Percentiles rank a stretch among this genome's conserved stretches.
Evolutionary conservation across 2,113 vertebrate genomes (phyloP).

Genomic region (Eidolon helvum): DNA sequence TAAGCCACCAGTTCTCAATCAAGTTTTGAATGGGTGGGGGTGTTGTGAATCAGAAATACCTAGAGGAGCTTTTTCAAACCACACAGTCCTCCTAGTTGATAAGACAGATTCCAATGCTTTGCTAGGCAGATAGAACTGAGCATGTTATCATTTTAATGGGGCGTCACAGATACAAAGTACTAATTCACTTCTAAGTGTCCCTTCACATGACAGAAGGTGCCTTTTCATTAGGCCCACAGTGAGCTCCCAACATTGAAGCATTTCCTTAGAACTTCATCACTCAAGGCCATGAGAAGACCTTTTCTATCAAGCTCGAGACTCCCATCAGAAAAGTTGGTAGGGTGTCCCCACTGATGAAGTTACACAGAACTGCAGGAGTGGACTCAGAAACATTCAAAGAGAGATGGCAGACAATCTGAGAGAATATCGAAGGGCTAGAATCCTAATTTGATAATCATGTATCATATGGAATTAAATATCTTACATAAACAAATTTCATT

Average conservation of each 20-base stretch:
- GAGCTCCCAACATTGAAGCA: not conserved
- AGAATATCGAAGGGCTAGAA: not conserved
- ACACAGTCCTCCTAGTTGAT: not conserved
- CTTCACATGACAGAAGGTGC: not conserved
- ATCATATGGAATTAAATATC: not conserved
- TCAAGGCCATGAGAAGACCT: not conserved
- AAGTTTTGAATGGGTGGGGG: fast-evolving
- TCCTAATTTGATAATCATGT: not conserved
- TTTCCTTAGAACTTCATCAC: not conserved
- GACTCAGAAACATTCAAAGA: not conserved
- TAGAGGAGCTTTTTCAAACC: not conserved
- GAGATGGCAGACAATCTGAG: not conserved
- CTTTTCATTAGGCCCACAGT: not conserved
- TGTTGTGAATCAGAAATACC: not conserved
- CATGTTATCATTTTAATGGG: not conserved
- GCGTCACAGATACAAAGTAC: not conserved
- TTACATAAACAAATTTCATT: not conserved
- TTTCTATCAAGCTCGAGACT: not conserved
- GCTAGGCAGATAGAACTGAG: not conserved
- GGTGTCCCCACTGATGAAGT: not conserved
- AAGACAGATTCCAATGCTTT: not conserved
- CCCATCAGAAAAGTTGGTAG: not conserved
- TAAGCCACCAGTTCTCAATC: not conserved
- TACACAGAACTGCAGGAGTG: not conserved
- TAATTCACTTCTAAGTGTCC: not conserved